phyloP scores from a whole-genome alignment of 37 sponge, comb jelly and placozoan species.

The Diacarnus erythraeanus region DNA sequence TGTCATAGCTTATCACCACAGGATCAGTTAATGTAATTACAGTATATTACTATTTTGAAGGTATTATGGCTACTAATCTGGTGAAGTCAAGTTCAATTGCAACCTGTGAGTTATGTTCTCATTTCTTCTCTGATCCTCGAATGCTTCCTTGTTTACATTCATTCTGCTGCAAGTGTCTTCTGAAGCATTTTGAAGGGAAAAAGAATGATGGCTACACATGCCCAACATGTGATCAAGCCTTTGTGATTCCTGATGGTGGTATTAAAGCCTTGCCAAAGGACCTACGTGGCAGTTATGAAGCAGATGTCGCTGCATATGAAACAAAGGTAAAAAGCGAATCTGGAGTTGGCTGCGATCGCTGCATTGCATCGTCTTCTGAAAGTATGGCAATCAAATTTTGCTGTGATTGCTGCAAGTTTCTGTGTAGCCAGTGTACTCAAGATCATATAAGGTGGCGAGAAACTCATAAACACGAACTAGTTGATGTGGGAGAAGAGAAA shows the following conservation, averaged over 20 bases:
- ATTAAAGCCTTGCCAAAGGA: constrained; percentile 19
- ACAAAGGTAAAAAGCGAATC: constrained; percentile 12
- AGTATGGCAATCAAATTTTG: constrained; percentile 46
- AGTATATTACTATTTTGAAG: not conserved
- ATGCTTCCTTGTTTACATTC: constrained; percentile 58
- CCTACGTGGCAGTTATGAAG: constrained; percentile 24
- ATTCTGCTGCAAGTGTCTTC: constrained; percentile 47
- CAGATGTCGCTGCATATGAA: constrained; percentile 30
- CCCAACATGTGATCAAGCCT: constrained; percentile 34
- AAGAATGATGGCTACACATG: constrained; percentile 1
- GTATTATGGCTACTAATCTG: not conserved
- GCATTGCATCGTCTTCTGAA: constrained; percentile 9
- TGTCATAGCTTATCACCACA: too few relatives aligned
- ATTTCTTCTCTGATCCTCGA: constrained; percentile 38
- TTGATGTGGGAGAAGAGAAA: constrained; percentile 5
- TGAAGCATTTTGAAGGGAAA: constrained; percentile 12
- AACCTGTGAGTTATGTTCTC: constrained; percentile 18
- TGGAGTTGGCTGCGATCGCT: constrained; percentile 32
- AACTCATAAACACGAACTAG: constrained; percentile 30
- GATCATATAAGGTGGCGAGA: constrained; percentile 28
- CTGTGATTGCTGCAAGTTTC: constrained; percentile 40
- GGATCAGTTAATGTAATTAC: not conserved
- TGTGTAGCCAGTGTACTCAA: constrained; percentile 35
- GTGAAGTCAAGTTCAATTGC: not conserved
- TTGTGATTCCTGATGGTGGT: constrained; percentile 12